Base-by-base conservation (phyloP, 2,113 vertebrate genomes). In the Podilymbus podiceps region DNA sequence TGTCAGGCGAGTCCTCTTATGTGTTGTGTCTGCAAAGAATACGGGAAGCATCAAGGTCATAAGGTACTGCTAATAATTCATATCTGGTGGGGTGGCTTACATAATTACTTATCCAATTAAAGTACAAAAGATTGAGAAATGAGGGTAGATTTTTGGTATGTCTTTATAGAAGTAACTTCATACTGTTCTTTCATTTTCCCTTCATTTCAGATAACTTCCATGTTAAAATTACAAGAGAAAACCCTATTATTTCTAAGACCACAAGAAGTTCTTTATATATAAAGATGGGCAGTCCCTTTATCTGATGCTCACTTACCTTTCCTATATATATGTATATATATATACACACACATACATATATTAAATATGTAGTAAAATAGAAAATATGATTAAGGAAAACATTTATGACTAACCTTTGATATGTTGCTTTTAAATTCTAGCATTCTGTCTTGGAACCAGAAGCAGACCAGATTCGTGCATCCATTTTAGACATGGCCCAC, bases 11-110 rank as follows among this genome's bases (percentile, higher is more conserved):
- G 99, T 71, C 99, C 99, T 7, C 99, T 99, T 78, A 99, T 99
- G 99, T 99, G 99, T 97, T 99, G 99, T 85, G 99, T 99, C 95
- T 99, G 99, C 96, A 99, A 99, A 97, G 99, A 99, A 97, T 99
- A 99, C 8, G 99, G 99, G 96, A 99, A 99, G 95, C 99, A 99
- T 97, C 99, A 99, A 97, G 99, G 99, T 88, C 99, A 99, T 89
- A 99, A 99, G 99, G 99, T 99, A 98, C 60, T 93, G 77, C 46
- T 60, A 49, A 27, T 59, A 44, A 42, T 56, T 35, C 11, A 6
- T 72, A 88, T 78, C 35, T 84, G 15, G 23, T 87, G 30, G n/a
- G 30, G 33, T 75, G 15, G 50, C 21, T 93, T 78, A 25, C 9
- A 4, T 78, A 66, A 71, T 62, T 89, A 24, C 60, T 72, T 74